Conservation (phyloP, 1,140 invertebrate genomes). For the Hyphantria cunea region DNA sequence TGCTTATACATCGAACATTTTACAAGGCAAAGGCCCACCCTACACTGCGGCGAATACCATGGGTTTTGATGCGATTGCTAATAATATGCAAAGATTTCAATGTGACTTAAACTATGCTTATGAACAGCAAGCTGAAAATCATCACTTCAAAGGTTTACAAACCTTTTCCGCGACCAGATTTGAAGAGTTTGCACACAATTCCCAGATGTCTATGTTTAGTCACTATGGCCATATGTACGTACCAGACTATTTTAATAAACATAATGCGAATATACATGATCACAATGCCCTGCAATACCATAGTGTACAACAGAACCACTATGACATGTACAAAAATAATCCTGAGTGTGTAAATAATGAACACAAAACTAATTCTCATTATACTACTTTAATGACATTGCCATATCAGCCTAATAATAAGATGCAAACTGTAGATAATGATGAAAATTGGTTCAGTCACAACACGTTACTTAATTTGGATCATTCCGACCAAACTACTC, state of each 20-base stretch:
- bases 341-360: conserved; percentile 61
- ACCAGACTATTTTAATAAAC: conserved; percentile 74
- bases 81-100: conserved; percentile 70
- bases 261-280: conserved; percentile 53
- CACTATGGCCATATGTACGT: conserved; percentile 81
- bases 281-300: conserved; percentile 63
- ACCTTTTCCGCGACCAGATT: conserved; percentile 81
- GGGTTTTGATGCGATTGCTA: conserved; percentile 58
- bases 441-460: conserved; percentile 77
- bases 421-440: conserved; percentile 82
- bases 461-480: conserved; percentile 69
- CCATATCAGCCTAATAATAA: conserved; percentile 84
- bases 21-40: conserved; percentile 73
- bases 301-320: conserved; percentile 60
- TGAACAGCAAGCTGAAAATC: conserved; percentile 58
- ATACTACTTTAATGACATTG: conserved; percentile 82
- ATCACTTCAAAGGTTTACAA: conserved; percentile 68
- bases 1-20: conserved; percentile 68
- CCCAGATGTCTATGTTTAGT: conserved; percentile 81
- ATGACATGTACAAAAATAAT: conserved; percentile 72
- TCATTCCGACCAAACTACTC: conserved; percentile 82
- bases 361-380: conserved; percentile 78
- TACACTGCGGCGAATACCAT: conserved; percentile 56
- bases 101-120: conserved; percentile 78
- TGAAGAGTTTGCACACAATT: conserved; percentile 81